Evolutionary conservation across 64 coral and sea anemone species (phyloP).

Genomic region (Orbicella faveolata): DNA sequence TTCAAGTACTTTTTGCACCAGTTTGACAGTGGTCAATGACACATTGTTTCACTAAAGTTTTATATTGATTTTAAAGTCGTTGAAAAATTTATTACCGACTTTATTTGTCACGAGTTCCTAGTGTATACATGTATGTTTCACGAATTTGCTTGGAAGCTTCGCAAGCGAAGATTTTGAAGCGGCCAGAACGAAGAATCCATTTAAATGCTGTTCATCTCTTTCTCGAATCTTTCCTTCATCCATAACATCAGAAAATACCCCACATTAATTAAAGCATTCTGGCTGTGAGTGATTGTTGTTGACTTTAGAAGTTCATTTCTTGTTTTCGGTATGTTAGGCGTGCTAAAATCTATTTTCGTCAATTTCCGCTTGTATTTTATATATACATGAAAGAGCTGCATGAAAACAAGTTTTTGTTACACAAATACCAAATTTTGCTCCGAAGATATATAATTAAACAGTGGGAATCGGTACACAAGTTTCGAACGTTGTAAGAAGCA

Average conservation of each 20-base stretch:
- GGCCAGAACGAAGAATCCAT: too few relatives aligned
- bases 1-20: constrained; percentile 29
- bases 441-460: background rate
- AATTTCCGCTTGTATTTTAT: background rate
- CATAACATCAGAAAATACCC: background rate
- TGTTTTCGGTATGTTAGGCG: background rate
- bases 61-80: constrained; percentile 36
- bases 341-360: background rate
- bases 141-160: too few relatives aligned
- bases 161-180: too few relatives aligned
- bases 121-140: background rate
- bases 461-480: background rate
- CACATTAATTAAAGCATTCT: background rate
- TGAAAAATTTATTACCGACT: constrained; percentile 1
- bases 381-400: background rate
- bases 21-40: constrained; percentile 25
- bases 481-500: background rate
- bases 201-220: background rate
- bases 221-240: background rate
- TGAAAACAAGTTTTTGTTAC: background rate
- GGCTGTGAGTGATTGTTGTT: constrained; percentile 7
- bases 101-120: background rate
- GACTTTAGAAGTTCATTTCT: background rate
- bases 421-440: background rate
- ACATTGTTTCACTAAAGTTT: constrained; percentile 38